Base-by-base conservation (phyloP, 2,797 vertebrate species). In the Manis crassicaudata region DNA sequence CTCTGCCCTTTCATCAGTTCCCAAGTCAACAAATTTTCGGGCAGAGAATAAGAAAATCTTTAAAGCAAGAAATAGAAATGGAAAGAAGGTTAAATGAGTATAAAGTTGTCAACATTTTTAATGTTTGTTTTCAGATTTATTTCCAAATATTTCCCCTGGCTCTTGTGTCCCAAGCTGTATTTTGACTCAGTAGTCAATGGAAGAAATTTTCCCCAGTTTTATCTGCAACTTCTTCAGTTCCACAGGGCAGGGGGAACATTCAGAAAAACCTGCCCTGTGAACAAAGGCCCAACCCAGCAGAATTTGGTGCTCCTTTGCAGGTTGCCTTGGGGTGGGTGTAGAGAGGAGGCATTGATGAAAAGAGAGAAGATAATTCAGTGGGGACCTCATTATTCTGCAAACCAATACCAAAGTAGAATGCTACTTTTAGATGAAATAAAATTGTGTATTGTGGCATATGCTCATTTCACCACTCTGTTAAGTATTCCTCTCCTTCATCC, bases 101-200 rank as follows among this genome's bases (percentile, higher is more conserved):
- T n/a, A 35, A 87, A 72, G 35, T 20, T 82, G 60, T 73, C 82
- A 91, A 95, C 27, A 40, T 79, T 63, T 89, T 97, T 95, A 85
- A 96, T 75, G 83, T 97, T 87, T 90, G 56, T 67, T 95, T 92
- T 95, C 75, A 88, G 88, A 68, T 75, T 82, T 86, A 88, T 73
- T 91, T 94, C 43, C 75, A 86, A 96, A 97, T 89, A 68, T 40
- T 97, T 95, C 62, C 75, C 56, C 58, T 46, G 54, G 82, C 50
- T 72, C 72, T 60, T 60, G 37, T 70, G 50, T 40, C 27, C 68
- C 83, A 89, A 58, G 60, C 25, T 67, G 13, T 85, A 50, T 90
- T 95, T 83, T 92, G 92, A 96, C 63, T 54, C 20, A 56, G 52
- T 12, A 62, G 50, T 90, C 62, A 73, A 67, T 43, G 92, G n/a